Conservation (phyloP, 2,888 invertebrate species). For the Polymixis flavicincta region DNA sequence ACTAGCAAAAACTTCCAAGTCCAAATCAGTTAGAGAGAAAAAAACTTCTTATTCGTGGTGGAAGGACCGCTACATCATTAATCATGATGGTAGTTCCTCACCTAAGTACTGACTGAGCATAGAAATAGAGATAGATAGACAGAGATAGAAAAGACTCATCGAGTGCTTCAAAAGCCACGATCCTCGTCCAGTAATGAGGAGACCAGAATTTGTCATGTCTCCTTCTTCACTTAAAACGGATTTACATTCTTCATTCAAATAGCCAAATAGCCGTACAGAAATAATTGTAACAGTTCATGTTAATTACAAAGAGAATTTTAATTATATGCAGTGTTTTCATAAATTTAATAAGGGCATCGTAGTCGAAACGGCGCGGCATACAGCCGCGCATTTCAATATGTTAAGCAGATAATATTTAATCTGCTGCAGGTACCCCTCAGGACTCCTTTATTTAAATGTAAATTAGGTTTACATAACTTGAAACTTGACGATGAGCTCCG, state of each 20-base stretch:
- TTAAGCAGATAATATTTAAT: constrained; percentile 63
- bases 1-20: not conserved
- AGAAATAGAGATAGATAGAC: no score
- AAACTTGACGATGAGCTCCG: constrained; percentile 58
- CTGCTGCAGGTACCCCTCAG: constrained; percentile 38
- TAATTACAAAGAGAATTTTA: constrained; percentile 38
- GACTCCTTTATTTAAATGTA: constrained; percentile 70
- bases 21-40: not conserved
- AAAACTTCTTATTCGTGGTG: not conserved
- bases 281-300: constrained; percentile 18
- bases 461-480: constrained; percentile 68
- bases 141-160: not conserved
- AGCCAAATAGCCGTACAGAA: not conserved
- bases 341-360: constrained; percentile 40
- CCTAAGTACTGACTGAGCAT: not conserved
- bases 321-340: constrained; percentile 33
- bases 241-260: constrained; percentile 11
- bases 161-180: constrained; percentile 4
- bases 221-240: no score
- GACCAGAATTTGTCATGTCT: not conserved
- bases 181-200: not conserved
- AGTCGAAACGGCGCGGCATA: constrained; percentile 21
- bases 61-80: not conserved
- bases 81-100: not conserved
- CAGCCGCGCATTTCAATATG: constrained; percentile 49